These are phyloP conservation scores for Chrysina gloriosa DNA, from an alignment of 2,888 invertebrate genomes.

Conservation along the genomic window DNA sequence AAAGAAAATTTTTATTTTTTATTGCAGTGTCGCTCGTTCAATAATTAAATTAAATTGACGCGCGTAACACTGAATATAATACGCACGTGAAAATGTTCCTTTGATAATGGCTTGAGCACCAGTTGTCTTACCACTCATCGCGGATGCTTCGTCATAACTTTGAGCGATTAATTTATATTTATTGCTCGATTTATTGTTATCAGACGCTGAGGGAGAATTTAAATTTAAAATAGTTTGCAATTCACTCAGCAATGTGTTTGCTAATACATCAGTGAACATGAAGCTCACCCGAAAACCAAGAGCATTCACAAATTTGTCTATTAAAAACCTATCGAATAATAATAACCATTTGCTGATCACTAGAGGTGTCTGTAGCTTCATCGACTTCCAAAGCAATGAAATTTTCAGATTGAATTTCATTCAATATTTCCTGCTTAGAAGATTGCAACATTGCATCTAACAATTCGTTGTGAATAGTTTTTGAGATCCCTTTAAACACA, in stretches of 20 bases:
- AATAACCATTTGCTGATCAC: neutral
- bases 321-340: neutral
- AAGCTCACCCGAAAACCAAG: neutral
- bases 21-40: neutral
- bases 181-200: slow-evolving; percentile 45
- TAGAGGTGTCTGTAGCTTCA: no score
- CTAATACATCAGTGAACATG: neutral
- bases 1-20: neutral
- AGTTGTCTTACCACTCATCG: slow-evolving; percentile 46
- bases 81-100: slow-evolving; percentile 39
- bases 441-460: slow-evolving; percentile 8
- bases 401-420: neutral
- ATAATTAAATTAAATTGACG: slow-evolving; percentile 37
- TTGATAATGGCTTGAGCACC: slow-evolving; percentile 50
- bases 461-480: slow-evolving; percentile 10
- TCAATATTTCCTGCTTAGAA: slow-evolving; percentile 7
- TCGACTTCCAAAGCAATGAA: neutral
- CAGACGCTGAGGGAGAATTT: slow-evolving; percentile 40
- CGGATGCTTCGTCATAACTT: slow-evolving; percentile 53
- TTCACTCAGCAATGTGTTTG: neutral
- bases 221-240: slow-evolving; percentile 46
- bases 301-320: slow-evolving; percentile 1
- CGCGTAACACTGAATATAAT: slow-evolving; percentile 47
- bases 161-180: slow-evolving; percentile 52
- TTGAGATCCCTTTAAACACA: neutral